Percentiles rank a stretch among this genome's conserved stretches.
phyloP scores from a whole-genome alignment of 2,888 invertebrate species.

The Synanthedon myopaeformis region DNA sequence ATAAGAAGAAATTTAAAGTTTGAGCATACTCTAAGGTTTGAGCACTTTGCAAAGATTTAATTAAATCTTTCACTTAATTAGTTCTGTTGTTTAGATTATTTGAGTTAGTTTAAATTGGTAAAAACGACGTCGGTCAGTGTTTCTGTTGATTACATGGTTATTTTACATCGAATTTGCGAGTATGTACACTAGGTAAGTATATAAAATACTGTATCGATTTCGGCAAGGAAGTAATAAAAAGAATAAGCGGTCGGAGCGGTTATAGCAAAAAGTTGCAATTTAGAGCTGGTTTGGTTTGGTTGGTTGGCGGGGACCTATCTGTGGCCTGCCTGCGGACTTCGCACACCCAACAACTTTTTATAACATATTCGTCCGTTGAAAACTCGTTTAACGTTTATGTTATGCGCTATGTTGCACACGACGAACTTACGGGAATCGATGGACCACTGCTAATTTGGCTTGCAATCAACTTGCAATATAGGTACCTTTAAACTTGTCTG shows the following conservation, averaged over 20 bases:
- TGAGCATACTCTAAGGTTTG: too few species aligned
- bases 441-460: background rate
- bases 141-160: too few species aligned
- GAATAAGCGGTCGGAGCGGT: constrained; percentile 33
- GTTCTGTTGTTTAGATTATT: too few species aligned
- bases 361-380: constrained; percentile 44
- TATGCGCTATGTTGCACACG: constrained; percentile 27
- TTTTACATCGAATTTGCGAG: too few species aligned
- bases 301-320: constrained; percentile 25
- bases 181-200: background rate
- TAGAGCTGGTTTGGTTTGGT: constrained; percentile 49
- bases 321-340: constrained; percentile 17
- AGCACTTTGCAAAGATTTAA: too few species aligned
- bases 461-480: background rate
- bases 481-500: too few species aligned
- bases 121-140: too few species aligned
- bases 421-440: constrained; percentile 33
- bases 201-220: constrained; percentile 18
- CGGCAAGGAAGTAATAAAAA: constrained; percentile 37
- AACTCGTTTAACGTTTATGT: constrained; percentile 53
- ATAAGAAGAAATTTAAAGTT: too few species aligned
- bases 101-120: too few species aligned
- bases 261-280: constrained; percentile 52
- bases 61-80: too few species aligned
- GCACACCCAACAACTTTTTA: constrained; percentile 40